phyloP scores from a whole-genome alignment of 1,140 invertebrate species.

The Zaprionus capensis region DNA sequence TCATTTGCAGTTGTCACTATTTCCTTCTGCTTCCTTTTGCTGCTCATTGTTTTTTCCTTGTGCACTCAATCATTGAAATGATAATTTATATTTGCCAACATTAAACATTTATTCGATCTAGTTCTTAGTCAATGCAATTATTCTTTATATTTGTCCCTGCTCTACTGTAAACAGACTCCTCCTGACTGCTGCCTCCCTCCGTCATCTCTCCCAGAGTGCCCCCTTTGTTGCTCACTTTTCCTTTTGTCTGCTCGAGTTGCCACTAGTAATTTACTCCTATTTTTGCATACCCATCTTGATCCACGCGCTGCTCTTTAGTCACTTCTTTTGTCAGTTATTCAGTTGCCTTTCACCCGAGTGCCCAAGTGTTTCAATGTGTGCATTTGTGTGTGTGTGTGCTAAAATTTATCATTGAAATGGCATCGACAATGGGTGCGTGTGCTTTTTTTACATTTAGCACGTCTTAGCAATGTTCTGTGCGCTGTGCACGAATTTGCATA shows the following conservation, averaged over 20 bases:
- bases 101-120: slow-evolving; percentile 1
- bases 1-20: background rate
- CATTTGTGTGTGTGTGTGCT: slow-evolving; percentile 31
- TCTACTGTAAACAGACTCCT: background rate
- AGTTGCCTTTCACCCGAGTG: background rate
- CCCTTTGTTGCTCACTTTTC: background rate
- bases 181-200: background rate
- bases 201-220: background rate
- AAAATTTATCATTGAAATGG: slow-evolving; percentile 72
- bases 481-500: slow-evolving; percentile 69
- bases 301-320: slow-evolving; percentile 20
- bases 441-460: slow-evolving; percentile 55
- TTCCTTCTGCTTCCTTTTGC: too few relatives aligned
- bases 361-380: slow-evolving; percentile 21
- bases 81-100: background rate
- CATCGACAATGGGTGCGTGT: slow-evolving; percentile 59
- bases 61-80: background rate
- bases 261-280: slow-evolving; percentile 14
- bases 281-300: slow-evolving; percentile 22
- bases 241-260: background rate
- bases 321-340: slow-evolving; percentile 26
- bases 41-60: too few relatives aligned
- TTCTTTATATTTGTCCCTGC: background rate
- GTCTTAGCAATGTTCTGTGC: slow-evolving; percentile 56
- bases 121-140: background rate